phyloP scores from a whole-genome alignment of 1,140 invertebrate genomes.

The Zaprionus camerounensis region DNA sequence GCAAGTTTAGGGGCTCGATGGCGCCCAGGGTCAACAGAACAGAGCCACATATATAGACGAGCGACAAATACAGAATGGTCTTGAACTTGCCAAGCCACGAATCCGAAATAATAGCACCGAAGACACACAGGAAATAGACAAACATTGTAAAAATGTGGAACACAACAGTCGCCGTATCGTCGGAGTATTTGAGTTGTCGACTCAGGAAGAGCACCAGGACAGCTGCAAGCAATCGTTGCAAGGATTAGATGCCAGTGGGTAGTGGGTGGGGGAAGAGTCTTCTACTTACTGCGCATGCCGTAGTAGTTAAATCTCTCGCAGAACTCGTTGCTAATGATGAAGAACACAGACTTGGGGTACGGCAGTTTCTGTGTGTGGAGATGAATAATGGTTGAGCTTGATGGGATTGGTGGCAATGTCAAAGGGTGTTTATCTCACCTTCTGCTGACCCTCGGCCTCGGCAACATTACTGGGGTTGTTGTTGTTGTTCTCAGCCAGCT shows the following conservation, averaged over 20 bases:
- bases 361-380: slow-evolving; percentile 89
- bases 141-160: slow-evolving; percentile 93
- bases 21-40: slow-evolving; percentile 90
- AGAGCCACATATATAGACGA: slow-evolving; percentile 95
- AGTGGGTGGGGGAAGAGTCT: too few relatives aligned
- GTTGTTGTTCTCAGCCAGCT: slow-evolving; percentile 30
- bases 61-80: slow-evolving; percentile 94
- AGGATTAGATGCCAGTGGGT: background rate
- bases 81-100: slow-evolving; percentile 92
- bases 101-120: slow-evolving; percentile 94
- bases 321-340: slow-evolving; percentile 98
- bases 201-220: slow-evolving; percentile 91
- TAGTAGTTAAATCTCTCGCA: slow-evolving; percentile 98
- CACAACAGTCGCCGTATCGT: slow-evolving; percentile 89
- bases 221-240: slow-evolving; percentile 85
- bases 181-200: slow-evolving; percentile 87
- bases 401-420: background rate
- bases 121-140: slow-evolving; percentile 92
- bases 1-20: slow-evolving; percentile 86
- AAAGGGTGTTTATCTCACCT: slow-evolving; percentile 42
- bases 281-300: slow-evolving; percentile 95
- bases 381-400: background rate
- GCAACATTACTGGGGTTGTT: slow-evolving; percentile 52
- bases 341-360: slow-evolving; percentile 96
- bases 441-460: slow-evolving; percentile 76